Evolutionary conservation across 2,113 vertebrate genomes (phyloP).

Genomic region (Leptodactylus fuscus): DNA sequence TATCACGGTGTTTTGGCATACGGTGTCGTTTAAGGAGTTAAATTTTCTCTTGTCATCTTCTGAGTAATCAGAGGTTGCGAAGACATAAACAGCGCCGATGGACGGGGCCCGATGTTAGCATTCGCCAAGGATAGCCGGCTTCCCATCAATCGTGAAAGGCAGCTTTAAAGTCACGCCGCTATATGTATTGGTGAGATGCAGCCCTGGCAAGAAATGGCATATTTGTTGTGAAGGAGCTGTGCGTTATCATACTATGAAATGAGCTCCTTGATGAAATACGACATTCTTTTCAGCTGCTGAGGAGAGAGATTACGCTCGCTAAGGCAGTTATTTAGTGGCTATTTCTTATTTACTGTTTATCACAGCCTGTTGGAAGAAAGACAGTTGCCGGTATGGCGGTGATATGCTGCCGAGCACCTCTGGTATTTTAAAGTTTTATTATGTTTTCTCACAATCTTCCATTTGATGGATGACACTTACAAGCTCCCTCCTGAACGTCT

Average conservation of each 20-base stretch:
- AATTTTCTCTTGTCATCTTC: neutral
- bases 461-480: slow-evolving; percentile 57
- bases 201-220: slow-evolving; percentile 3
- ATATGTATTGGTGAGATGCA: slow-evolving; percentile 27
- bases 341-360: slow-evolving; percentile 48
- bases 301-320: slow-evolving; percentile 50
- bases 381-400: slow-evolving; percentile 47
- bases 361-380: slow-evolving; percentile 40
- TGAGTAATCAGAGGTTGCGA: neutral
- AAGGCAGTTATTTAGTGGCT: slow-evolving; percentile 48
- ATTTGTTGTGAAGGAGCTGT: neutral
- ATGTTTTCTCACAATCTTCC: slow-evolving; percentile 55
- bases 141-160: slow-evolving; percentile 17
- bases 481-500: slow-evolving; percentile 48
- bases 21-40: neutral
- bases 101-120: neutral
- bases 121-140: slow-evolving; percentile 20
- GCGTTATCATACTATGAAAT: slow-evolving; percentile 51
- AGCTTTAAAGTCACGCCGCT: slow-evolving; percentile 25
- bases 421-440: slow-evolving; percentile 42
- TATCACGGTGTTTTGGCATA: neutral
- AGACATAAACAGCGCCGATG: neutral
- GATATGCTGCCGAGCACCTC: slow-evolving; percentile 48
- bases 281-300: slow-evolving; percentile 59
- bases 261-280: slow-evolving; percentile 62